These are phyloP conservation scores for Triops cancriformis DNA, from an alignment of 1,140 invertebrate species.

Conservation along the genomic window DNA sequence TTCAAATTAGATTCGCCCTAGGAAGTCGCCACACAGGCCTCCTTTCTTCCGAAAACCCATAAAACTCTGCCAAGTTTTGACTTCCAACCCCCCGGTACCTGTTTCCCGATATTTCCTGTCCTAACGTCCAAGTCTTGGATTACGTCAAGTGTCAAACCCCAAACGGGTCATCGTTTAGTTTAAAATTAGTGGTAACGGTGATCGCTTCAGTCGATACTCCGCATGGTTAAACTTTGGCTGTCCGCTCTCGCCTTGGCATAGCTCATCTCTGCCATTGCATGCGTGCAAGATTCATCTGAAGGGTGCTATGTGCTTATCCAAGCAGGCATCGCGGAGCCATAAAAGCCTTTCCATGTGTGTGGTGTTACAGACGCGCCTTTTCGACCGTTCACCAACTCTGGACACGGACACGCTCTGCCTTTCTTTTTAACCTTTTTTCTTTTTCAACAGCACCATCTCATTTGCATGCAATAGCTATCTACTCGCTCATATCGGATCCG, in stretches of 20 bases:
- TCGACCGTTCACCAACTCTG: background rate
- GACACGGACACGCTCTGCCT: background rate
- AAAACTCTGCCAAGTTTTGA: background rate
- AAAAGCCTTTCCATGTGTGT: conserved; percentile 6
- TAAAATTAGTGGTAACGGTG: background rate
- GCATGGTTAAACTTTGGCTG: background rate
- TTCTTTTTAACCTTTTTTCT: background rate
- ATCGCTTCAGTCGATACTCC: background rate
- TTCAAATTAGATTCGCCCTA: conserved; percentile 11
- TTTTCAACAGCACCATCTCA: background rate
- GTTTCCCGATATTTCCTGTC: background rate
- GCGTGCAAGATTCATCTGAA: background rate
- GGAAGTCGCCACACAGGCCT: background rate
- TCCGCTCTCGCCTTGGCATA: background rate
- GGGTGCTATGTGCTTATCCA: background rate
- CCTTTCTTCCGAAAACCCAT: background rate
- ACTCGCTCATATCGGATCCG: background rate
- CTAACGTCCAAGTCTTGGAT: background rate
- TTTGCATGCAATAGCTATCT: background rate
- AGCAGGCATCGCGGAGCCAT: background rate
- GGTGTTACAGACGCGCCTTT: background rate
- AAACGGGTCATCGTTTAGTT: background rate
- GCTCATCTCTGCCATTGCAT: background rate
- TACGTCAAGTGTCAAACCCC: background rate
- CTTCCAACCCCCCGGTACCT: background rate